A percentile compares a stretch with the other conserved stretches of the same genome.
Evolutionary conservation across 2,113 vertebrate species (phyloP).

Genomic region (Haemorhous mexicanus): DNA sequence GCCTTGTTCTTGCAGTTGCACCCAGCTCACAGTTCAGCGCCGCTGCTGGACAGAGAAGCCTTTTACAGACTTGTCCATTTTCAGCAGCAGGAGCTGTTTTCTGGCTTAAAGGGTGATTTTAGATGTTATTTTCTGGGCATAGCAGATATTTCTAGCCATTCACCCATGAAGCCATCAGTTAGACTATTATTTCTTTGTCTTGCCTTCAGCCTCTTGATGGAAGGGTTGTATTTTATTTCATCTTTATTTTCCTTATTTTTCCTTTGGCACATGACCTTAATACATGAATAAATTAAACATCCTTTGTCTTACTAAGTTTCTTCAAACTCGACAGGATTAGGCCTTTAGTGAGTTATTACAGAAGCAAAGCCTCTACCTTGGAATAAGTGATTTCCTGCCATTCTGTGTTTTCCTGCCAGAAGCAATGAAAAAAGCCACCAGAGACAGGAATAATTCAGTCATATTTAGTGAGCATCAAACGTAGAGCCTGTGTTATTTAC

Average conservation of each 20-base stretch:
- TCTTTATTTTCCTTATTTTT: not conserved
- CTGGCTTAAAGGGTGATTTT: not conserved
- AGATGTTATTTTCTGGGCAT: not conserved
- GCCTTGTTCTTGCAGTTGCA: not conserved
- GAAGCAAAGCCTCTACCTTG: not conserved
- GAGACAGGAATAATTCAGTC: conserved; percentile 30
- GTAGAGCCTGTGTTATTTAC: conserved; percentile 53
- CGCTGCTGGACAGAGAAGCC: not conserved
- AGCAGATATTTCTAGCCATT: not conserved
- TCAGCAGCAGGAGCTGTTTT: not conserved
- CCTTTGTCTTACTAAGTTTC: not conserved
- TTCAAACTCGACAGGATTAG: not conserved
- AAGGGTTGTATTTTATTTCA: not conserved
- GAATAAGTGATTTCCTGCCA: not conserved
- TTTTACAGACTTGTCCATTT: not conserved
- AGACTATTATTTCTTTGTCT: not conserved
- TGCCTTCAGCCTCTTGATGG: not conserved
- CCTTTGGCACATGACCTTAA: not conserved
- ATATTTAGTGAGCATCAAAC: not conserved
- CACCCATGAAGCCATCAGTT: not conserved
- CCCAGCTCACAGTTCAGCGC: not conserved
- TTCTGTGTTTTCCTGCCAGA: conserved; percentile 5
- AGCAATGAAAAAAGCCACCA: conserved; percentile 14
- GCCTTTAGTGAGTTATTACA: conserved; percentile 12
- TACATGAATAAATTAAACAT: conserved; percentile 13